Base-by-base conservation (phyloP, 2,797 vertebrate species). In the Yasuhikotakia modesta region DNA sequence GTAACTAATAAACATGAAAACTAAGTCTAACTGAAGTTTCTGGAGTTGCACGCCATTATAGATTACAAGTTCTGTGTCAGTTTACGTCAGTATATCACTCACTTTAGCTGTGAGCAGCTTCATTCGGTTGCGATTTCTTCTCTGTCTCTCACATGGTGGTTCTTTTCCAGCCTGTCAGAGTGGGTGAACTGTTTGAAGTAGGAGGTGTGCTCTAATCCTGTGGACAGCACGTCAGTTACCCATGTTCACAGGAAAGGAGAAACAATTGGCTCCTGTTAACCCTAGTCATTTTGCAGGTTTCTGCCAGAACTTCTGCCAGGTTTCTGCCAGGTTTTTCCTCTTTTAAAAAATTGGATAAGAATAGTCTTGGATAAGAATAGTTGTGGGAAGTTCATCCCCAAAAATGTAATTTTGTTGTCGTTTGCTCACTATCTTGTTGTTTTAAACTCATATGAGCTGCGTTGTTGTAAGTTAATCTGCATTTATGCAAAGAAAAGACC, bases 261-360 rank as follows among this genome's bases (percentile, higher is more conserved):
- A 87, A 85, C 86, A 85, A 84, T 83, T 78, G 78, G 76, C 81
- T 89, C 74, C 86, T 81, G 85, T 86, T 86, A 90, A 87, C 87
- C 85, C 64, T 1, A 52, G 70, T 74, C n/a, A 48, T 83, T 79
- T 73, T 80, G 52, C 72, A 61, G 74, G 55, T 57, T 30, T 30
- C 50, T 22, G 19, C 68, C 45, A 63, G 70, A 73, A 79, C 57
- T 8, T 22, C 73, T 69, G n/a, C n/a, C 68, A 68, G 78, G 78
- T 80, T 79, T 83, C 35, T n/a, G n/a, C n/a, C n/a, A n/a, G n/a
- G n/a, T n/a, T n/a, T n/a, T 52, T 81, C 85, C 39, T 43, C 39
- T 27, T n/a, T n/a, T n/a, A n/a, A n/a, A n/a, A n/a, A n/a, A n/a
- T n/a, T n/a, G n/a, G n/a, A n/a, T n/a, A n/a, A n/a, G n/a, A n/a